Conservation (phyloP, 2,113 vertebrate genomes). For the Daubentonia madagascariensis region DNA sequence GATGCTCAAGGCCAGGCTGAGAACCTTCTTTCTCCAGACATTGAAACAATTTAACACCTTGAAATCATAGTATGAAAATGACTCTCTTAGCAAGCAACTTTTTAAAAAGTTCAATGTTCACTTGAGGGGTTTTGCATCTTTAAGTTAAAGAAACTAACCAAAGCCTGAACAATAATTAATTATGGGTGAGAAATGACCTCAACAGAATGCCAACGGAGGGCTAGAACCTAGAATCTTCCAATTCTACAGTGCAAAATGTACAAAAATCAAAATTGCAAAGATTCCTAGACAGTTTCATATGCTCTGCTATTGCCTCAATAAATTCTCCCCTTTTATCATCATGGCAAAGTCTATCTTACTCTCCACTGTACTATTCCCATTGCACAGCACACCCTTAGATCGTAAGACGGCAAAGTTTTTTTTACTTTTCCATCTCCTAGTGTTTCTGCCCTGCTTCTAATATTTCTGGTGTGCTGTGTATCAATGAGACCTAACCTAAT, state of each 20-base stretch:
- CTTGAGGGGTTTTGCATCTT: background rate
- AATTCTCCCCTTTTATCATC: background rate
- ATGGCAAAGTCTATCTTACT: background rate
- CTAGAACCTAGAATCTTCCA: background rate
- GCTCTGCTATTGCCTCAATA: background rate
- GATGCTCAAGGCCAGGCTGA: background rate
- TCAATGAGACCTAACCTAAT: background rate
- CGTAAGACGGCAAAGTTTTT: background rate
- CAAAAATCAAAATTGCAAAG: background rate
- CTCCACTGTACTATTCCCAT: background rate
- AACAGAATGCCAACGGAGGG: background rate
- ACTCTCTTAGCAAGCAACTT: background rate
- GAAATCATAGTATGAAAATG: constrained; percentile 5
- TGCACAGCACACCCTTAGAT: background rate
- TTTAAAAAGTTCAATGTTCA: background rate
- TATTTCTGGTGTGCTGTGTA: background rate
- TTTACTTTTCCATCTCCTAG: background rate
- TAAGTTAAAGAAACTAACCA: constrained; percentile 7
- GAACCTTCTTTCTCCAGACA: background rate
- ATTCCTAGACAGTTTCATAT: background rate
- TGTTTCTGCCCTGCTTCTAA: background rate
- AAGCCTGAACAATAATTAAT: constrained; percentile 9
- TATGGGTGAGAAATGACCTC: constrained; percentile 3
- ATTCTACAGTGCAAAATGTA: background rate
- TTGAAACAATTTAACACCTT: background rate